Conservation (phyloP, 1,140 invertebrate genomes). For the Drosophila chauvacae region DNA sequence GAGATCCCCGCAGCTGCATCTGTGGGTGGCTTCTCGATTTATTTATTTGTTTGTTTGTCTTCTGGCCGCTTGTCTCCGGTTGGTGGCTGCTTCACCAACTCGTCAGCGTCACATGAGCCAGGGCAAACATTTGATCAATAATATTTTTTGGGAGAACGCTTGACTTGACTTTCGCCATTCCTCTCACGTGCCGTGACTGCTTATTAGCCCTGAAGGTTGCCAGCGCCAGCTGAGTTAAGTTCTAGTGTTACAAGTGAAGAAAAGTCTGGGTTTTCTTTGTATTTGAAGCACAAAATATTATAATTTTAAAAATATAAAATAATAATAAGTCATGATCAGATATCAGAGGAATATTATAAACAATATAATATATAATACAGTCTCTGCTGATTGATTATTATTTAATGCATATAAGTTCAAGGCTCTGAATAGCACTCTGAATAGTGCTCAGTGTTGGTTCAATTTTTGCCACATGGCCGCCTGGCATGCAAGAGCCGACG, state of each 20-base stretch:
- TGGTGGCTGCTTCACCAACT: background rate
- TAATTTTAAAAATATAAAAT: too few relatives aligned
- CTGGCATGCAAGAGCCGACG: background rate
- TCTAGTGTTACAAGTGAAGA: slow-evolving; percentile 4
- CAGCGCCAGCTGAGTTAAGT: slow-evolving; percentile 35
- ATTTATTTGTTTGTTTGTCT: slow-evolving; percentile 68
- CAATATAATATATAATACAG: background rate
- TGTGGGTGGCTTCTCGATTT: slow-evolving; percentile 1
- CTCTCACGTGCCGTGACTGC: slow-evolving; percentile 73
- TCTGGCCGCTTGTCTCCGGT: slow-evolving; percentile 24
- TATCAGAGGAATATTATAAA: background rate
- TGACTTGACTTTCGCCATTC: slow-evolving; percentile 32
- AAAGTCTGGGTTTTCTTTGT: background rate
- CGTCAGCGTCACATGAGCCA: slow-evolving; percentile 26
- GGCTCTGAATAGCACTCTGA: too few relatives aligned
- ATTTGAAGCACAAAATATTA: too few relatives aligned
- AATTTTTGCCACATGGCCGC: background rate
- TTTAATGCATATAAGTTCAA: background rate
- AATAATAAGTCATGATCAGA: background rate
- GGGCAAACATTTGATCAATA: slow-evolving; percentile 81
- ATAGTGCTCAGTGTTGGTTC: background rate
- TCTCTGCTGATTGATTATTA: background rate
- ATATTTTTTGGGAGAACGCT: slow-evolving; percentile 40
- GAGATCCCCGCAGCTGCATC: slow-evolving; percentile 21
- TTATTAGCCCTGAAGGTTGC: slow-evolving; percentile 76